Conservation (phyloP, 2,113 vertebrate genomes). For the Zootoca vivipara region DNA sequence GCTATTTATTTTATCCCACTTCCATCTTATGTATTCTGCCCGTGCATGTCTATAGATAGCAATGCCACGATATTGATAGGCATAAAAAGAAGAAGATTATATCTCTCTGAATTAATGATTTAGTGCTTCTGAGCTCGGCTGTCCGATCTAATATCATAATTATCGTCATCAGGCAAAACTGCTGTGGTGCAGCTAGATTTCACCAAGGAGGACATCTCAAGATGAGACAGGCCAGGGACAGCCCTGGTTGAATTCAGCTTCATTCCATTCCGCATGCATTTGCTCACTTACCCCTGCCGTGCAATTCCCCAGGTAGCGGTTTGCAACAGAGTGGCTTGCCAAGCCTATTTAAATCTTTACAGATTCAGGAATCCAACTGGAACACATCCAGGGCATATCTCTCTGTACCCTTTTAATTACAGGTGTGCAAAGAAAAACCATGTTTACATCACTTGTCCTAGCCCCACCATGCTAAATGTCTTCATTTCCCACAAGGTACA, state of each 20-base stretch:
- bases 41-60: conserved; percentile 23
- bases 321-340: not conserved
- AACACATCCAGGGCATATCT: not conserved
- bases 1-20: not conserved
- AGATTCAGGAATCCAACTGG: not conserved
- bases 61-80: not conserved
- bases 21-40: not conserved
- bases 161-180: conserved; percentile 13
- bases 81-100: not conserved
- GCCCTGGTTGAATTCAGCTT: not conserved
- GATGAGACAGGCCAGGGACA: not conserved
- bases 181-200: not conserved
- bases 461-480: not conserved
- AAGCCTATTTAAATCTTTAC: not conserved
- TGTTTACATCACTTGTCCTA: not conserved
- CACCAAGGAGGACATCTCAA: conserved; percentile 2
- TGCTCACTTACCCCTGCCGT: conserved; percentile 2
- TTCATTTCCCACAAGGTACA: not conserved
- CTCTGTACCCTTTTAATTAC: not conserved
- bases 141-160: not conserved
- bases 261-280: conserved; percentile 10
- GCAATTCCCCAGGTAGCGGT: not conserved
- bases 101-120: not conserved
- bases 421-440: not conserved
- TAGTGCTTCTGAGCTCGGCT: not conserved